Evolutionary conservation across 92 coral and sea anemone species (phyloP).

Genomic region (Galaxea fascicularis): DNA sequence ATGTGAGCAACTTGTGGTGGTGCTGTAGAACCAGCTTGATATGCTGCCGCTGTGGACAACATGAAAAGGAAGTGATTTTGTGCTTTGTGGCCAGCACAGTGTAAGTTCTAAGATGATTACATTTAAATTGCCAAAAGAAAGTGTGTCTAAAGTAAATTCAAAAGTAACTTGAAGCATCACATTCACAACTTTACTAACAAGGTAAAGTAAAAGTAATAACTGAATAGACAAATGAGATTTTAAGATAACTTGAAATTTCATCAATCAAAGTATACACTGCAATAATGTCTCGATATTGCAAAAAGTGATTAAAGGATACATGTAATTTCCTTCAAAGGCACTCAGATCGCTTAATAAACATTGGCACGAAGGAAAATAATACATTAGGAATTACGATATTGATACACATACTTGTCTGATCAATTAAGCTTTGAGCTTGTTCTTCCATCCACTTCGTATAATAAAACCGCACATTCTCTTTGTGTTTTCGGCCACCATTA

Average conservation of each 20-base stretch:
- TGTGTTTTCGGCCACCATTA: slow-evolving; percentile 96
- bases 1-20: slow-evolving; percentile 72
- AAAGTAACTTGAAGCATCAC: no score
- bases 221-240: no score
- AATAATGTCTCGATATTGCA: no score
- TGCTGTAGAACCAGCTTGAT: slow-evolving; percentile 77
- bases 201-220: no score
- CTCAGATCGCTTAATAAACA: background rate
- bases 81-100: no score
- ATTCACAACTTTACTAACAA: no score
- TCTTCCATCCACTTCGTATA: slow-evolving; percentile 99
- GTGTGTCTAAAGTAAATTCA: no score
- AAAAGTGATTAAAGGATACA: no score
- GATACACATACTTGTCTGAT: slow-evolving; percentile 94
- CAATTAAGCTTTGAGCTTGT: slow-evolving; percentile 96
- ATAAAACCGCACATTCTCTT: slow-evolving; percentile 94
- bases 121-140: no score
- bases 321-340: background rate
- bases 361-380: background rate
- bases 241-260: background rate
- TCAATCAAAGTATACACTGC: no score
- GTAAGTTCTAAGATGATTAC: no score
- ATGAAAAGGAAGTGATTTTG: background rate
- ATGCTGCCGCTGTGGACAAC: slow-evolving; percentile 82
- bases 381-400: background rate